Evolutionary conservation across 2,888 invertebrate species (phyloP).

Genomic region (Amphipyra berbera): DNA sequence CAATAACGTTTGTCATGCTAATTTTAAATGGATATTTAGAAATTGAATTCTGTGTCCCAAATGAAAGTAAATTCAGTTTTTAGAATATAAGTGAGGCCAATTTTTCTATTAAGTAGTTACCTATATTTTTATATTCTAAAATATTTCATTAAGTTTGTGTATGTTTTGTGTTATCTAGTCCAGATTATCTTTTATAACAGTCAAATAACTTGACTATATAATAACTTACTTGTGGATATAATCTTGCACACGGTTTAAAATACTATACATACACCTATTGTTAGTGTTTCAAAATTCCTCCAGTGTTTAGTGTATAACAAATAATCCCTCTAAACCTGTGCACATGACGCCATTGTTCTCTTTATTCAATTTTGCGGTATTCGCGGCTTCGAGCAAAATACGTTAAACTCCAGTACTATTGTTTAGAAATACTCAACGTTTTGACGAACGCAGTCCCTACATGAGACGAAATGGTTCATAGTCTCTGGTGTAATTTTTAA

Average conservation of each 20-base stretch:
- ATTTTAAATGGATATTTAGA: conserved; percentile 15
- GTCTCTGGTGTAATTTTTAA: not conserved
- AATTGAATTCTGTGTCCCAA: not conserved
- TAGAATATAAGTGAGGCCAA: not conserved
- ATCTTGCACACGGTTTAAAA: no score
- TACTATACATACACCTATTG: no score
- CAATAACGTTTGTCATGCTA: conserved; percentile 18
- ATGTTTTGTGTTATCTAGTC: no score
- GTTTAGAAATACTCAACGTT: conserved; percentile 12
- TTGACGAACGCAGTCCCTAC: not conserved
- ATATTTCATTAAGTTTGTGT: no score
- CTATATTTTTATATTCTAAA: no score
- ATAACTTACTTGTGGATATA: no score
- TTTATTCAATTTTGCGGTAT: conserved; percentile 6
- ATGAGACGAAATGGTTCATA: conserved; percentile 2
- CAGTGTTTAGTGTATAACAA: not conserved
- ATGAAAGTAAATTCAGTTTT: not conserved
- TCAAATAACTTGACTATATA: no score
- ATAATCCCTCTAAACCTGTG: conserved; percentile 1
- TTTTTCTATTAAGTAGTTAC: no score
- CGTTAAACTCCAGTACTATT: conserved; percentile 14
- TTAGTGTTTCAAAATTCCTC: not conserved
- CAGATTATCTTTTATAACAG: no score
- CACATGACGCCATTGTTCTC: conserved; percentile 22
- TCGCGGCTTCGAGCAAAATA: conserved; percentile 14